These are phyloP conservation scores for Dufourea novaeangliae DNA, from an alignment of 1,140 invertebrate genomes.

Conservation along the genomic window DNA sequence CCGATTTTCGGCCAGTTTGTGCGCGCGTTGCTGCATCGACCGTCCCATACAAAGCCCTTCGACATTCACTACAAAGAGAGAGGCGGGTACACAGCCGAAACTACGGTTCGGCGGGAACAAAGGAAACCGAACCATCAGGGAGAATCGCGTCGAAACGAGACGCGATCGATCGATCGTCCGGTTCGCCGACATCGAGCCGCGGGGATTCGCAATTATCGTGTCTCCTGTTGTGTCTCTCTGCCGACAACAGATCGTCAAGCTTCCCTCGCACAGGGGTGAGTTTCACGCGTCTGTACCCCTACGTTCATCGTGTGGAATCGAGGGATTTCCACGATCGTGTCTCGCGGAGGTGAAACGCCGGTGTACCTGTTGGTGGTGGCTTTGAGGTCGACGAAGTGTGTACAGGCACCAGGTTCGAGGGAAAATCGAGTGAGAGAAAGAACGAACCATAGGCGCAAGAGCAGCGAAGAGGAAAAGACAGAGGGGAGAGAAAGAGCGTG, in stretches of 20 bases:
- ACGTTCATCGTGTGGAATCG: not conserved
- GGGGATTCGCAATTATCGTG: slow-evolving; percentile 13
- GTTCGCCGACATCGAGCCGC: not conserved
- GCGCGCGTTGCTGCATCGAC: slow-evolving; percentile 2
- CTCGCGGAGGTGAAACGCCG: not conserved
- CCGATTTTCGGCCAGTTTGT: slow-evolving; percentile 10
- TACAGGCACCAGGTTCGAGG: not conserved
- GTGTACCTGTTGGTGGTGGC: slow-evolving; percentile 7
- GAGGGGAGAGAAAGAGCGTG: not conserved
- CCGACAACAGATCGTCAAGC: not conserved
- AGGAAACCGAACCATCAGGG: slow-evolving; percentile 2
- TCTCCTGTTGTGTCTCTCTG: too few species aligned
- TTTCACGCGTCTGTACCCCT: not conserved
- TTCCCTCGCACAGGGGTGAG: slow-evolving; percentile 10
- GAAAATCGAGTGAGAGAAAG: slow-evolving; percentile 6
- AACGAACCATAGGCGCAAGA: too few species aligned
- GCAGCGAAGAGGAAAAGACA: not conserved
- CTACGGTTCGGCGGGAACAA: slow-evolving; percentile 42
- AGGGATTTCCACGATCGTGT: not conserved
- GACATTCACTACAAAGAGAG: slow-evolving; percentile 31
- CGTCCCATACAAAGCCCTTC: not conserved
- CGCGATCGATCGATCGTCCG: slow-evolving; percentile 34
- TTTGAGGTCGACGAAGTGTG: not conserved
- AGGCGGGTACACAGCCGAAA: slow-evolving; percentile 15
- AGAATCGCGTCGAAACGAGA: not conserved